Conservation (phyloP, 2,113 vertebrate genomes). For the Sminthopsis crassicaudata region DNA sequence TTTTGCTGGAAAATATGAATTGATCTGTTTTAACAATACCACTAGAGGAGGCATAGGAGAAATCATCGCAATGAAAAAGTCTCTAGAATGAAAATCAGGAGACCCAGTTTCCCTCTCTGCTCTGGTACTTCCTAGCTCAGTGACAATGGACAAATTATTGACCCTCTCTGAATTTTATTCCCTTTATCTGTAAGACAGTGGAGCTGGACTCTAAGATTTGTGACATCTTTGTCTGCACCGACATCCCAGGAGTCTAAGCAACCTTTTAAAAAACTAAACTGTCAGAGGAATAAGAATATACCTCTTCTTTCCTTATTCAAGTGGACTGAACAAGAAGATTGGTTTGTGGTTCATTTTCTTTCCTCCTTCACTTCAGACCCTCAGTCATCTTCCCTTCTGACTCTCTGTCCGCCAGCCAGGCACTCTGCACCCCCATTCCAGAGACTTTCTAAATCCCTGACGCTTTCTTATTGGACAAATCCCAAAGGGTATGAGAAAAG, state of each 20-base stretch:
- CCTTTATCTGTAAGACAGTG: background rate
- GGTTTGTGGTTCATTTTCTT: background rate
- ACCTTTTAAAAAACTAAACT: background rate
- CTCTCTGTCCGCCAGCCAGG: background rate
- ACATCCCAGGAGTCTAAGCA: background rate
- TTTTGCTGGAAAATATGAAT: background rate
- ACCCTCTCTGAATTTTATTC: background rate
- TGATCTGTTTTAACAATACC: constrained; percentile 15
- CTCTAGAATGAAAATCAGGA: background rate
- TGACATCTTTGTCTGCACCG: background rate
- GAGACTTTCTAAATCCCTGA: background rate
- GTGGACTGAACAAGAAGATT: background rate
- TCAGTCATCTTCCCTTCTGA: background rate
- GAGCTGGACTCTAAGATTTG: background rate
- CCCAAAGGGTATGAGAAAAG: background rate
- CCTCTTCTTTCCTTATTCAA: background rate
- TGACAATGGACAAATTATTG: background rate
- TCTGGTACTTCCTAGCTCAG: background rate
- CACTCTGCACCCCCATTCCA: background rate
- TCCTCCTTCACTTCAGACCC: background rate
- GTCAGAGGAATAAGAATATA: background rate
- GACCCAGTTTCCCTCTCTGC: background rate
- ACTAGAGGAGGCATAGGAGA: background rate
- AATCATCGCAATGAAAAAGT: background rate
- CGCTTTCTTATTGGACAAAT: background rate